Evolutionary conservation across 1,140 invertebrate species (phyloP).

Genomic region (Ceratoteleas bidentatus): DNA sequence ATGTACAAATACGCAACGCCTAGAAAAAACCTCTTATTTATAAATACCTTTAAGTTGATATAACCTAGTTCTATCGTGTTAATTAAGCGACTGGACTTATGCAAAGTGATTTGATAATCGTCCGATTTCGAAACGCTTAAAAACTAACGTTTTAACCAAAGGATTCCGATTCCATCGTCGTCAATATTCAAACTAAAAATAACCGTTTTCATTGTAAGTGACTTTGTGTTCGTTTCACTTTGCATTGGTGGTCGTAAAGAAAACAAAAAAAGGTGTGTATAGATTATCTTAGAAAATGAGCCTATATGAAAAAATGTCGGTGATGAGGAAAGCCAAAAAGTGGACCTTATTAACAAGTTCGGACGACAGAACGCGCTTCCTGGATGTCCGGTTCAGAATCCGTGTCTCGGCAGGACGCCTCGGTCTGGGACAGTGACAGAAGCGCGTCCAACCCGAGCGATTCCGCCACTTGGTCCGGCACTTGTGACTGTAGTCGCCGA

Average conservation of each 20-base stretch:
- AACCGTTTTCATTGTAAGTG: neutral
- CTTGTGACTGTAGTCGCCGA: constrained; percentile 70
- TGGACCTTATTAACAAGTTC: constrained; percentile 70
- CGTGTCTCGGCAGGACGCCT: constrained; percentile 73
- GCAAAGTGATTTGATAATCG: constrained; percentile 25
- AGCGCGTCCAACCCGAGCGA: constrained; percentile 78
- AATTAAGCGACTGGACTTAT: constrained; percentile 48
- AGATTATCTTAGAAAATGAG: constrained; percentile 11
- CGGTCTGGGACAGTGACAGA: constrained; percentile 77
- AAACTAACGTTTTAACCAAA: constrained; percentile 4
- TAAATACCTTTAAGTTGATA: constrained; percentile 54
- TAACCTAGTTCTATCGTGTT: constrained; percentile 41
- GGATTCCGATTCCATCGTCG: constrained; percentile 19
- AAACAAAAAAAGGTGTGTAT: constrained; percentile 2
- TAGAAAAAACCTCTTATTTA: constrained; percentile 46
- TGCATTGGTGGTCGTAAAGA: constrained; percentile 17
- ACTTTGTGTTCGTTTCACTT: constrained; percentile 28
- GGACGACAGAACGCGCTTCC: constrained; percentile 73
- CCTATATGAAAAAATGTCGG: constrained; percentile 6
- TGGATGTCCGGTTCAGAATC: constrained; percentile 76
- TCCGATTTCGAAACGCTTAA: neutral
- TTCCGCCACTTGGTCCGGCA: constrained; percentile 69
- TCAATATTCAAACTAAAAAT: constrained; percentile 22
- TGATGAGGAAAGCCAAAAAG: constrained; percentile 2
- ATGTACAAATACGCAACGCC: constrained; percentile 61